These are phyloP conservation scores for Pheosia gnoma DNA, from an alignment of 2,888 invertebrate genomes.

Conservation along the genomic window DNA sequence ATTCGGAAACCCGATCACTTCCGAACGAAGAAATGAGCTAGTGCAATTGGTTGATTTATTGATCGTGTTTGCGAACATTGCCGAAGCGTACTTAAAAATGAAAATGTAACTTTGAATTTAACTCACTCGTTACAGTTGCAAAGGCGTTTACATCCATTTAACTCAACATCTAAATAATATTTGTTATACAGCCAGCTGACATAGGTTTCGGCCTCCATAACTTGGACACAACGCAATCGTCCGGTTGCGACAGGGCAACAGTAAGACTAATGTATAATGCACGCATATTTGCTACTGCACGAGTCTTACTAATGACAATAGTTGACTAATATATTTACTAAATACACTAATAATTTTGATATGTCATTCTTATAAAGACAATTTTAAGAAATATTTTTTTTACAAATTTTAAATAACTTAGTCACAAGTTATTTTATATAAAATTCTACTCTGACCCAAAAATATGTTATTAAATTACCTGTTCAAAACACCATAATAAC, in stretches of 20 bases:
- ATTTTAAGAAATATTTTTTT: slow-evolving; percentile 1
- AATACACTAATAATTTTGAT: no score
- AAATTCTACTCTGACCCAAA: neutral
- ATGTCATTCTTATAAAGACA: slow-evolving; percentile 4
- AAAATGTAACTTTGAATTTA: slow-evolving; percentile 5
- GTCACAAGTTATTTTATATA: no score
- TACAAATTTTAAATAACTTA: neutral
- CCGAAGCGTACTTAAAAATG: no score
- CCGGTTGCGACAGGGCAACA: slow-evolving; percentile 73
- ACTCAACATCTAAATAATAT: slow-evolving; percentile 43
- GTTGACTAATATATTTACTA: neutral
- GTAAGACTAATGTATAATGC: slow-evolving; percentile 72
- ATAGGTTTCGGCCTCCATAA: slow-evolving; percentile 76
- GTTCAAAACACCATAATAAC: no score
- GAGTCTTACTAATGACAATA: slow-evolving; percentile 35
- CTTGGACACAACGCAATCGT: slow-evolving; percentile 72
- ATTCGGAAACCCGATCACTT: neutral
- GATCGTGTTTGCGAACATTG: no score
- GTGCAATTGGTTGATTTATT: no score
- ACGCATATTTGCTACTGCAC: slow-evolving; percentile 57
- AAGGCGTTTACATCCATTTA: slow-evolving; percentile 22
- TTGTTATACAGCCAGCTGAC: slow-evolving; percentile 74
- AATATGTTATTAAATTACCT: neutral
- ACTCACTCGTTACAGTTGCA: neutral
- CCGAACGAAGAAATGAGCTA: no score